phyloP scores from a whole-genome alignment of 1,140 invertebrate species.

The Macrocentrus cingulum region DNA sequence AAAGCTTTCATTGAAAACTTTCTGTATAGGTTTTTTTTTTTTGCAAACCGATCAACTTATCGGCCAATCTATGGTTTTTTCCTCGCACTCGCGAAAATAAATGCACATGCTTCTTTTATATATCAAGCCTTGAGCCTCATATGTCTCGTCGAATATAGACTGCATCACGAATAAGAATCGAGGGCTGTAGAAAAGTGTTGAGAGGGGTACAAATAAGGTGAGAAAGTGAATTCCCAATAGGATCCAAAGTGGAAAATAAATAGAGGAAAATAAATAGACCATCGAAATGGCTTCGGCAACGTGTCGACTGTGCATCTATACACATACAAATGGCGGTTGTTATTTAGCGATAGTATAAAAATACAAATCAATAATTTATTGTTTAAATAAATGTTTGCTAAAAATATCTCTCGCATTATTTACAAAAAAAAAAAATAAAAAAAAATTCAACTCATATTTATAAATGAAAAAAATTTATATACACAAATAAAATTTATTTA shows the following conservation, averaged over 20 bases:
- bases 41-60: conserved; percentile 17
- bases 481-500: no score
- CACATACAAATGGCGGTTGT: not conserved
- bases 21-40: no score
- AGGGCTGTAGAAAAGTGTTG: conserved; percentile 22
- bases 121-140: not conserved
- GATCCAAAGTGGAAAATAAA: conserved; percentile 1
- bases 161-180: conserved; percentile 21
- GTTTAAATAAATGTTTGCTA: no score
- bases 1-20: conserved; percentile 6
- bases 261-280: conserved; percentile 5
- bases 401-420: no score
- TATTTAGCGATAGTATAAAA: no score
- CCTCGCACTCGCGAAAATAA: conserved; percentile 11
- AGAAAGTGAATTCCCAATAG: conserved; percentile 10
- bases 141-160: conserved; percentile 22
- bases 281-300: not conserved
- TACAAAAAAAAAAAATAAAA: no score
- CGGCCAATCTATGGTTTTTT: conserved; percentile 2
- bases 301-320: not conserved
- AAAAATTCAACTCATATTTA: no score
- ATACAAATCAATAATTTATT: no score
- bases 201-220: conserved; percentile 28
- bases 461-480: no score
- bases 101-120: not conserved